These are phyloP conservation scores for Hydrotaea cyrtoneurina DNA, from an alignment of 2,888 invertebrate genomes.

Conservation along the genomic window DNA sequence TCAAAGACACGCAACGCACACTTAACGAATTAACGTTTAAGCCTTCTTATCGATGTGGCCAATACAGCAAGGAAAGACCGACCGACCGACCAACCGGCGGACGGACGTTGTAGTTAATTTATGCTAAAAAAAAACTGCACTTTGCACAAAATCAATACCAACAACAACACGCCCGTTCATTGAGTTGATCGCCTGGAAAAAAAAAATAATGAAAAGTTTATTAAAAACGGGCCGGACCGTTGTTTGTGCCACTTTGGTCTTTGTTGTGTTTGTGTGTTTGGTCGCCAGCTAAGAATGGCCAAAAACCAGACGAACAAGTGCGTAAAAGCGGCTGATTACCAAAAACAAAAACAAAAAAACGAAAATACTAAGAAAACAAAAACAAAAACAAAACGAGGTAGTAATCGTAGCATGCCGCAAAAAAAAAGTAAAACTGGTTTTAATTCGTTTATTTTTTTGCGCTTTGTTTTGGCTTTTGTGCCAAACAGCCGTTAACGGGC, in stretches of 20 bases:
- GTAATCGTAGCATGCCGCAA: neutral
- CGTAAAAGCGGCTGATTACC: conserved; percentile 61
- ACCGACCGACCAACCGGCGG: too few species aligned
- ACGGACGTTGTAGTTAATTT: conserved; percentile 69
- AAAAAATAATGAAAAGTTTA: conserved; percentile 41
- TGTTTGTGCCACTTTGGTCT: conserved; percentile 67
- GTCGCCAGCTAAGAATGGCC: neutral
- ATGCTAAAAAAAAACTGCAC: conserved; percentile 78
- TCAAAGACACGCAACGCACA: conserved; percentile 30
- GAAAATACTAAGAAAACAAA: neutral
- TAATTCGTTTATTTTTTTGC: conserved; percentile 19
- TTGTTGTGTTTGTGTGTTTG: neutral
- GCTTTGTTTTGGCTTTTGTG: neutral
- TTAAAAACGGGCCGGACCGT: conserved; percentile 49
- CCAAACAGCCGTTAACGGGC: neutral
- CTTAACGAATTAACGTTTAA: conserved; percentile 7
- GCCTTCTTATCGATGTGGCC: conserved; percentile 13
- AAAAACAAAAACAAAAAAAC: conserved; percentile 16
- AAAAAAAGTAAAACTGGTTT: conserved; percentile 23
- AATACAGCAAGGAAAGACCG: too few species aligned
- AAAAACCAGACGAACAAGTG: conserved; percentile 62
- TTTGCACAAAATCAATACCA: conserved; percentile 69
- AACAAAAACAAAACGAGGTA: conserved; percentile 10
- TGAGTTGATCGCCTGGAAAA: neutral
- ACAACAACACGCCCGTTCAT: conserved; percentile 22